Base-by-base conservation (phyloP, 2,888 invertebrate genomes). In the Buathra laborator region DNA sequence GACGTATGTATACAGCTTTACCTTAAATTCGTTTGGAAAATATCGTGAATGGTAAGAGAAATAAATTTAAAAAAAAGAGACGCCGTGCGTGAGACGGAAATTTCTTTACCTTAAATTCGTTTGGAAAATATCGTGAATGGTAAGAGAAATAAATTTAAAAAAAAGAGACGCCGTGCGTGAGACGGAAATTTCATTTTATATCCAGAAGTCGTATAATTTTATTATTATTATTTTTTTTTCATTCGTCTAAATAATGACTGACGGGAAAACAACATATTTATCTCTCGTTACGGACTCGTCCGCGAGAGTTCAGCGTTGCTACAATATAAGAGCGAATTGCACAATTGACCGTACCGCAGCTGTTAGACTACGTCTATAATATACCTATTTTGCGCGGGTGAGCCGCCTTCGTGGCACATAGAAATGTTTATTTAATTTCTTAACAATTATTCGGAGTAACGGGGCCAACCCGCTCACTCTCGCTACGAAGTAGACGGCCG, bases 391-490 rank as follows among this genome's bases (percentile, higher is more conserved):
- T 56, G 16, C 32, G 53, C 32, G 62, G 44, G 62, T 29, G 71
- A 6, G 1, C 29, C 24, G 24, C 10, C 24, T 9, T 12, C 14
- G 44, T 29, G 3, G 37, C 19, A 12, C 48, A 62, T 66, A 62
- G 70, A 79, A 84, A 83, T 86, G 84, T 87, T 86, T 86, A 83
- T 84, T 86, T 83, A 86, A 86, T 87, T 86, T 84, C 80, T 78
- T 67, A 84, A 87, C 81, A 83, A 87, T 84, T 87, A 87, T 84
- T 86, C 81, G 84, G 89, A 87, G 88, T 88, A 86, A 86, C 86
- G 74, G 86, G 85, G 81, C 78, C 87, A 82, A 56, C 86, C 85
- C 83, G 62, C 85, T 83, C 70, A 29, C 56, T 72, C 53, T 43
- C 37, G 37, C 37, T 37, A 37, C 37, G 37, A 37, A 37, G 1